A percentile compares a stretch with the other conserved stretches of the same genome.
Conservation (phyloP, 37 sponge, comb jelly and placozoan species). For the Chondrilla cf. caribensis region DNA sequence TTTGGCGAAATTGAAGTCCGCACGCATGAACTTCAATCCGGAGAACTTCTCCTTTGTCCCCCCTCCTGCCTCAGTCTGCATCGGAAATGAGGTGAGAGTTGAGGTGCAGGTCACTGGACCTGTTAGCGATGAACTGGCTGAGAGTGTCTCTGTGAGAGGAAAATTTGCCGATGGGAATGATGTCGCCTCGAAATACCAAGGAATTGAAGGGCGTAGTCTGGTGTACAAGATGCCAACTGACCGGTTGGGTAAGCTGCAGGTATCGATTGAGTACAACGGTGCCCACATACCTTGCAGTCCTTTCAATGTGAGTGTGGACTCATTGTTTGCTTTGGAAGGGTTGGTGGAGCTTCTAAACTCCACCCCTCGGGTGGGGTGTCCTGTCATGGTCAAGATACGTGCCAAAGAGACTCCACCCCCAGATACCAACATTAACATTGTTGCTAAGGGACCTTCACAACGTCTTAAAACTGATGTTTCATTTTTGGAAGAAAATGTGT, state of each 20-base stretch:
- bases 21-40: slow-evolving; percentile 29
- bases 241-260: slow-evolving; percentile 1
- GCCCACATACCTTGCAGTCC: neutral
- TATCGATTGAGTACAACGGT: neutral
- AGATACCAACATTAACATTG: slow-evolving; percentile 8
- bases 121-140: neutral
- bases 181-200: too few relatives aligned
- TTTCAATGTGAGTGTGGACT: neutral
- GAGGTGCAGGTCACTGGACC: slow-evolving; percentile 1
- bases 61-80: slow-evolving; percentile 24
- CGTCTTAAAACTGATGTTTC: neutral
- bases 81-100: neutral
- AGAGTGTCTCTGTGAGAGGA: neutral
- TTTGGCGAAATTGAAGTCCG: slow-evolving; percentile 64
- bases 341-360: slow-evolving; percentile 21
- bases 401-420: slow-evolving; percentile 1
- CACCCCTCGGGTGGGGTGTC: slow-evolving; percentile 4
- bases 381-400: neutral
- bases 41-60: slow-evolving; percentile 13
- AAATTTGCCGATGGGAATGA: slow-evolving; percentile 7
- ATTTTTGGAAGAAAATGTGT: neutral
- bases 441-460: slow-evolving; percentile 18
- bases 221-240: neutral
- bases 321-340: slow-evolving; percentile 10
- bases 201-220: neutral